A percentile compares a stretch with the other conserved stretches of the same genome.
These are phyloP conservation scores for Scalopus aquaticus DNA, from an alignment of 2,113 vertebrate genomes.

Conservation along the genomic window DNA sequence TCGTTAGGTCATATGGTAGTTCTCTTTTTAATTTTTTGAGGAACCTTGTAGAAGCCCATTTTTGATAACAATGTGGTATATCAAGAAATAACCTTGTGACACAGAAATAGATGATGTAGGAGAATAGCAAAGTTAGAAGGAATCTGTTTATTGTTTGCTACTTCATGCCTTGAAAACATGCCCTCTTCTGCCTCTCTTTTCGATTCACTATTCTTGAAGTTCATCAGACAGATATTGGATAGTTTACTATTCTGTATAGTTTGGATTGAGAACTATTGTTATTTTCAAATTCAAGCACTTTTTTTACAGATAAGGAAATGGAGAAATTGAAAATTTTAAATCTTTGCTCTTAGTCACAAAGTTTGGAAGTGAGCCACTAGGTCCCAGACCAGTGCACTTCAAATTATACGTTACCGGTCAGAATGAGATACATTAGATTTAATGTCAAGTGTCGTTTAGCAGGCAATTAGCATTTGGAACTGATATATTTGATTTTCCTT, in stretches of 20 bases:
- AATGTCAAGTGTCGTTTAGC: neutral
- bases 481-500: conserved; percentile 4
- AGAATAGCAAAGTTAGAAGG: neutral
- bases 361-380: neutral
- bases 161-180: neutral
- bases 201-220: neutral
- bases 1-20: too few species aligned
- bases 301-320: neutral
- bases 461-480: neutral
- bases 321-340: neutral
- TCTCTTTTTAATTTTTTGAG: too few species aligned
- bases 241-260: neutral
- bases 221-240: neutral
- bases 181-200: neutral
- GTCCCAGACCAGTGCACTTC: neutral
- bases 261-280: neutral
- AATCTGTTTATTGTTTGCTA: neutral
- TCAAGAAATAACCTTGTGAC: neutral
- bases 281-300: neutral
- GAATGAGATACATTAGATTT: neutral
- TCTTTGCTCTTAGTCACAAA: neutral
- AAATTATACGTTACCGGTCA: neutral
- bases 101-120: neutral
- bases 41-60: neutral
- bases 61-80: neutral